These are phyloP conservation scores for Drosophila mettleri DNA, from an alignment of 2,888 invertebrate genomes.

Conservation along the genomic window DNA sequence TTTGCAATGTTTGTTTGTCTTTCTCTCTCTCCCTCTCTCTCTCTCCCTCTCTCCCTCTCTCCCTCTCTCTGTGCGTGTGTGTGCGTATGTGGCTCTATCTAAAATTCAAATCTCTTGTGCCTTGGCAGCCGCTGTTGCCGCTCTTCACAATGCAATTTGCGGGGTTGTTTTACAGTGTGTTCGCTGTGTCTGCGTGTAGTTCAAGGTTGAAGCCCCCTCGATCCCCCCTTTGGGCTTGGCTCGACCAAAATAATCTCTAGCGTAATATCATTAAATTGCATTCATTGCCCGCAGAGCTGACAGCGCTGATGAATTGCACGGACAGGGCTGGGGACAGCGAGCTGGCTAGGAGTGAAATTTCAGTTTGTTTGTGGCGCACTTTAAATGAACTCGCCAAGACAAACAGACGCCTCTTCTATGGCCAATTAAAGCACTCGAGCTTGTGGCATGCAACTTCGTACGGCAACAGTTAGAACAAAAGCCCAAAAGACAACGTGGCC, in stretches of 20 bases:
- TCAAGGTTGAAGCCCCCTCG: constrained; percentile 62
- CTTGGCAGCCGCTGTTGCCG: constrained; percentile 57
- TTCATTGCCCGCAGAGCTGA: constrained; percentile 46
- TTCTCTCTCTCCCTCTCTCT: constrained; percentile 20
- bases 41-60: constrained; percentile 23
- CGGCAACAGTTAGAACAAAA: constrained; percentile 69
- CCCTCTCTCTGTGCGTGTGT: constrained; percentile 8
- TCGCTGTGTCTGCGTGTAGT: constrained; percentile 29
- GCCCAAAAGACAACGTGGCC: constrained; percentile 54
- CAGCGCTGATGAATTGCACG: constrained; percentile 32
- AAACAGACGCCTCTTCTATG: constrained; percentile 49
- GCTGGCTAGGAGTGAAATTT: background rate
- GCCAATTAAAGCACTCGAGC: constrained; percentile 49
- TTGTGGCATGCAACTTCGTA: constrained; percentile 27
- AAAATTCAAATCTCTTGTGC: constrained; percentile 79
- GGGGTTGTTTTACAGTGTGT: constrained; percentile 56
- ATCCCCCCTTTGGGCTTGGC: constrained; percentile 8
- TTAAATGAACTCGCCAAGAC: constrained; percentile 43
- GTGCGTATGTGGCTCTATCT: constrained; percentile 60
- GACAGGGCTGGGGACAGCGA: background rate
- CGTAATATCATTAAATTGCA: constrained; percentile 73
- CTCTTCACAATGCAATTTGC: constrained; percentile 67
- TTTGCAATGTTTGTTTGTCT: constrained; percentile 56
- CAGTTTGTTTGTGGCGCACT: constrained; percentile 2
- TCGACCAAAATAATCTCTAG: constrained; percentile 35